Evolutionary conservation across 2,797 vertebrate genomes (phyloP).

Genomic region (Pangasius larnaudii): DNA sequence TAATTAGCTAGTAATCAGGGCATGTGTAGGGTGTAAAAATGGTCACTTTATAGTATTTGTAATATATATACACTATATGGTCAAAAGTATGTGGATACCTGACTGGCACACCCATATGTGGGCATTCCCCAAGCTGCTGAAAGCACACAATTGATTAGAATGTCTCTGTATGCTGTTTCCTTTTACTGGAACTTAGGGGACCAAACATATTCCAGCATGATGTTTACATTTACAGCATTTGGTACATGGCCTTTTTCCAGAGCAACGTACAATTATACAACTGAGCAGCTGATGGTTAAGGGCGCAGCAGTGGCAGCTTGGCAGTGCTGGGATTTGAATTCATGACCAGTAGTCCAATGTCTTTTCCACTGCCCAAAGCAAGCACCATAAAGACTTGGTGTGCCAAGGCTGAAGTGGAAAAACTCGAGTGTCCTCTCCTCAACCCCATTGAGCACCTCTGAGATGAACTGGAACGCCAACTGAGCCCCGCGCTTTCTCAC

Average conservation of each 20-base stretch:
- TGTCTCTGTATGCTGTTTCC: neutral
- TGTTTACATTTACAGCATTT: neutral
- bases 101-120: neutral
- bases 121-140: neutral
- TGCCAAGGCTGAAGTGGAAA: neutral
- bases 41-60: neutral
- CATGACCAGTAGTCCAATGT: neutral
- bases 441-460: neutral
- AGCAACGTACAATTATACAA: neutral
- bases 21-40: neutral
- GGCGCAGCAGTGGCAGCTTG: neutral
- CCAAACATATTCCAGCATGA: neutral
- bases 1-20: neutral
- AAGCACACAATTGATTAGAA: neutral
- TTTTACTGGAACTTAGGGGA: neutral
- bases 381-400: neutral
- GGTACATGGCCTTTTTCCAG: neutral
- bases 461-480: neutral
- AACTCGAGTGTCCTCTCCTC: neutral
- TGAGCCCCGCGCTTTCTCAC: neutral
- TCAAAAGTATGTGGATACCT: neutral
- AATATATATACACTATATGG: neutral
- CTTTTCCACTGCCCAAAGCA: neutral
- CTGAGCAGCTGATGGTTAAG: neutral
- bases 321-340: constrained; percentile 1